Base-by-base conservation (phyloP, 1,140 invertebrate species). In the Drosophila dunni region DNA sequence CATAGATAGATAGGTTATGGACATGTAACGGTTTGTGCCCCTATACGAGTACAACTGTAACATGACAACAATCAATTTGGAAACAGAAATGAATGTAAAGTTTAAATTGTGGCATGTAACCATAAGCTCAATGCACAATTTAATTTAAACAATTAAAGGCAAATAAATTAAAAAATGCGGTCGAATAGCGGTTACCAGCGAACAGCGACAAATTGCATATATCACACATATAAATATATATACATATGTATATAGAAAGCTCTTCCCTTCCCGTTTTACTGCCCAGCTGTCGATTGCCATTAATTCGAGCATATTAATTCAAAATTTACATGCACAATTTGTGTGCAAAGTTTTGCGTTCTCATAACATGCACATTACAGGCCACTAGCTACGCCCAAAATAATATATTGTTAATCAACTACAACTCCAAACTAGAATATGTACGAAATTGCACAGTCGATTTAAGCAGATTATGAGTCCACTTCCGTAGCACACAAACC, bases 161-260 rank as follows among this genome's bases (percentile, higher is more conserved):
- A 81, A 82, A 88, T 88, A 80, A 88, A 88, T 88, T 89, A 81
- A 84, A 88, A 89, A 89, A 61, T 89, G 84, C 79, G 84, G 83
- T 86, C 36, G 38, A 13, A 15, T 44, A 17, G 72, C 53, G 77
- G 77, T 72, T 65, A 44, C 67, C 11, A 1, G 24, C 50, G 48
- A 80, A 78, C 68, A 83, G 58, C 79, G 72, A 79, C 75, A 86
- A 86, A 86, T 76, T 81, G 82, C 70, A 76, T 66, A 61, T 69
- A 56, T 20, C 42, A 51, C 44, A 36, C 5, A 60, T 8, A 36
- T 13, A 61, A 10, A n/a, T 8, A n/a, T 48, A 3, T 11, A 45
- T 29, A 62, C 46, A 38, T 45, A 36, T 56, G 5, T 58, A 17
- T 6, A 34, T 36, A 29, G 20, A 53, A 20, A 51, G 54, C 60